Evolutionary conservation across 2,113 vertebrate species (phyloP).

Genomic region (Meles meles): DNA sequence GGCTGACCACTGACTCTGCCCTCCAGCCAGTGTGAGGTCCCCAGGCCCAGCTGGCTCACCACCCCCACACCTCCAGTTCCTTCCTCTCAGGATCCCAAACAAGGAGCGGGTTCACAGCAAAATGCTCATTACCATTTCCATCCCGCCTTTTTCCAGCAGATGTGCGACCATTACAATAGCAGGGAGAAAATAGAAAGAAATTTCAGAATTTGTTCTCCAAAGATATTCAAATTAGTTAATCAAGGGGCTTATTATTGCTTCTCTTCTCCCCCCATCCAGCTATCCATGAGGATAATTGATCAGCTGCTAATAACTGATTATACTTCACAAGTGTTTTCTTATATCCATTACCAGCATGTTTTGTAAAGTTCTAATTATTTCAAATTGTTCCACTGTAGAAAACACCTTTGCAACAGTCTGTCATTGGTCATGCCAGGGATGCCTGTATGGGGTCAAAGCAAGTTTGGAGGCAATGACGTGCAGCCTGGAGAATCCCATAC

Average conservation of each 20-base stretch:
- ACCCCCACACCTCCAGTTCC: background rate
- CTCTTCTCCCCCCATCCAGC: slow-evolving; percentile 70
- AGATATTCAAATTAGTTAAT: slow-evolving; percentile 90
- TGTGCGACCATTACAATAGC: slow-evolving; percentile 83
- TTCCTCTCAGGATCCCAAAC: background rate
- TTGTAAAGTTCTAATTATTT: slow-evolving; percentile 86
- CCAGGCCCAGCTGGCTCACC: background rate
- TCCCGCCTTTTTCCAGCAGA: slow-evolving; percentile 78
- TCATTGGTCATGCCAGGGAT: slow-evolving; percentile 20
- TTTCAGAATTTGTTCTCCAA: slow-evolving; percentile 84
- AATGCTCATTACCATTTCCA: slow-evolving; percentile 76
- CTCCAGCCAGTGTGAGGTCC: background rate
- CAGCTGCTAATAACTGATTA: slow-evolving; percentile 88
- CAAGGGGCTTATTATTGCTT: slow-evolving; percentile 85
- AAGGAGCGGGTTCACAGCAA: slow-evolving; percentile 61
- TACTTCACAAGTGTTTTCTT: slow-evolving; percentile 82
- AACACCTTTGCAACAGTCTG: slow-evolving; percentile 77
- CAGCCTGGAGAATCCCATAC: background rate
- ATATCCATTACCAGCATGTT: slow-evolving; percentile 80
- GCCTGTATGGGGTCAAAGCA: background rate
- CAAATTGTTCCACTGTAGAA: slow-evolving; percentile 81
- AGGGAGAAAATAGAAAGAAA: slow-evolving; percentile 82
- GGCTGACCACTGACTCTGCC: background rate
- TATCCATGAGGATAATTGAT: slow-evolving; percentile 84
- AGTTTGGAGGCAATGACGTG: background rate